phyloP scores from a whole-genome alignment of 2,113 vertebrate genomes.

The Cavia porcellus region DNA sequence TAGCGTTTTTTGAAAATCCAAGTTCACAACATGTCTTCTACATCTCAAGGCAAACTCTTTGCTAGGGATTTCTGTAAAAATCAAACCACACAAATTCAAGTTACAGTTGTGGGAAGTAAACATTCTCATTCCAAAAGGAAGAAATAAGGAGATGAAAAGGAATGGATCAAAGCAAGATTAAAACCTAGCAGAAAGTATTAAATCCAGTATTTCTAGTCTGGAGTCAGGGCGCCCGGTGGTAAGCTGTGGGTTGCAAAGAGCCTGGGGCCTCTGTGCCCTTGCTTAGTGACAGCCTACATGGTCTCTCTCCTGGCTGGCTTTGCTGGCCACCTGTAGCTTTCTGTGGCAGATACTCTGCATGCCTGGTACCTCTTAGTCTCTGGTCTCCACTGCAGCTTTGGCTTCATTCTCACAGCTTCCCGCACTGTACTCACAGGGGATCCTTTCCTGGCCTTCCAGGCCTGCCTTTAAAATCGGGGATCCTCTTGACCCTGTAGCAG shows the following conservation, averaged over 20 bases:
- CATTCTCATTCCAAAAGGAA: not conserved
- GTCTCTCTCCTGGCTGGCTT: not conserved
- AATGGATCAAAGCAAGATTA: not conserved
- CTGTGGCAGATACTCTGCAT: not conserved
- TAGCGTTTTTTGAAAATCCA: not conserved
- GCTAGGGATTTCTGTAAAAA: not conserved
- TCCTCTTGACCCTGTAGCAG: not conserved
- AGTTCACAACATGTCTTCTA: not conserved
- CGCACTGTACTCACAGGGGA: not conserved
- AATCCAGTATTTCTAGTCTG: not conserved
- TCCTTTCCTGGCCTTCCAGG: not conserved
- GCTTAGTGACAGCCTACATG: not conserved
- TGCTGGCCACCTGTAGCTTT: not conserved
- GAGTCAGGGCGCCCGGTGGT: not conserved
- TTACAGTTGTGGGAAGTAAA: not conserved
- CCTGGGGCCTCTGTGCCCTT: not conserved
- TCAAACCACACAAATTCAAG: not conserved
- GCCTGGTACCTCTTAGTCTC: not conserved
- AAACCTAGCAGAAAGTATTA: not conserved
- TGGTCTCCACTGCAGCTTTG: not conserved
- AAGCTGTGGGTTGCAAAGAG: not conserved
- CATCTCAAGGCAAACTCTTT: not conserved
- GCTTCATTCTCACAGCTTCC: not conserved
- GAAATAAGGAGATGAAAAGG: not conserved
- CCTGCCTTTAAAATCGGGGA: not conserved